Percentiles rank a stretch among this genome's conserved stretches.
These are phyloP conservation scores for Centruroides vittatus DNA, from an alignment of 1,140 invertebrate species.

Conservation along the genomic window DNA sequence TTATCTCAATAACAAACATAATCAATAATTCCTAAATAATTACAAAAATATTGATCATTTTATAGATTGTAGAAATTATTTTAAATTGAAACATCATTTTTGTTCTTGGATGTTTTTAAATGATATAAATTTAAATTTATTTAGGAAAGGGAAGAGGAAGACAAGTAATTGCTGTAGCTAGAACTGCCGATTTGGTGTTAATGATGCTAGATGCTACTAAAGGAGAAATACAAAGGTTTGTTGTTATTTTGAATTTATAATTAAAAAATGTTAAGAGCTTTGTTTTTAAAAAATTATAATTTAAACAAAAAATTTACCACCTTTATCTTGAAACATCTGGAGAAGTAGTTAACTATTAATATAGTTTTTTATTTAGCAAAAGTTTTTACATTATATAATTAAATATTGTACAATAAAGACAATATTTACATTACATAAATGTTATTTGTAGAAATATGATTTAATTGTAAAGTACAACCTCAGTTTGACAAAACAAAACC, in stretches of 20 bases:
- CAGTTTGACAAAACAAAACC: too few relatives aligned
- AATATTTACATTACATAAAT: too few relatives aligned
- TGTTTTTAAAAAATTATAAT: background rate
- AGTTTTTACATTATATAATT: too few relatives aligned
- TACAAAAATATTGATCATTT: background rate
- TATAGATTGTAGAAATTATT: background rate
- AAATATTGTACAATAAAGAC: too few relatives aligned
- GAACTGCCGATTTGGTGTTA: constrained; percentile 90
- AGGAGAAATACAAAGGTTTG: constrained; percentile 71
- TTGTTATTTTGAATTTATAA: background rate
- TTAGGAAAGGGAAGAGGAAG: constrained; percentile 23
- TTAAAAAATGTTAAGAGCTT: background rate
- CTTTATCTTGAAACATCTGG: too few relatives aligned
- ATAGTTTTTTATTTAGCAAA: too few relatives aligned
- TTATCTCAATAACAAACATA: too few relatives aligned
- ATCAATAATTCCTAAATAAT: too few relatives aligned
- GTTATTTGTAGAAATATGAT: too few relatives aligned
- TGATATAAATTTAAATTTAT: background rate
- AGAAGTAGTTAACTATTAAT: too few relatives aligned
- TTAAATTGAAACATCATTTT: background rate
- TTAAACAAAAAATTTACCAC: background rate
- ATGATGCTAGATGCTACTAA: constrained; percentile 99
- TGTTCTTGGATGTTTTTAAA: background rate
- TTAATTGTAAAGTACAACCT: too few relatives aligned
- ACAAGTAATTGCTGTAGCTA: constrained; percentile 70